Conservation (phyloP, 2,888 invertebrate species). For the Blomia tropicalis region DNA sequence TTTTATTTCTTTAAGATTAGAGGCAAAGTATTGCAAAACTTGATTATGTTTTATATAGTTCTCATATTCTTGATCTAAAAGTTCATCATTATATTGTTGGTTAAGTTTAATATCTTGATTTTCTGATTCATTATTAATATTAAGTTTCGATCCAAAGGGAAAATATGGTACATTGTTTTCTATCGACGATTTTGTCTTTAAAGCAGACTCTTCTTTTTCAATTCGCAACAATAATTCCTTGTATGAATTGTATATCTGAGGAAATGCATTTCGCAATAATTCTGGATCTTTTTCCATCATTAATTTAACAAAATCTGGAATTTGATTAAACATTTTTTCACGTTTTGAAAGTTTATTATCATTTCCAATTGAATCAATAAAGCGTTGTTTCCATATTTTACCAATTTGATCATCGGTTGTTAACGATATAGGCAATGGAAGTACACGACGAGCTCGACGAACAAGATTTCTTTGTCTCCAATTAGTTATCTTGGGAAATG, state of each 20-base stretch:
- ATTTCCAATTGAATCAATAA: conserved; percentile 4
- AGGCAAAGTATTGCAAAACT: conserved; percentile 24
- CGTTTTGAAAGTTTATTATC: neutral
- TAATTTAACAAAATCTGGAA: conserved; percentile 17
- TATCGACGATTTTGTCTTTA: no score
- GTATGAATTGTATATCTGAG: conserved; percentile 6
- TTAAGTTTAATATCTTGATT: neutral
- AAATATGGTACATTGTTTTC: conserved; percentile 7
- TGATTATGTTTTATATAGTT: conserved; percentile 25
- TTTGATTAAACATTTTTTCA: neutral
- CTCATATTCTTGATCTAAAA: conserved; percentile 25
- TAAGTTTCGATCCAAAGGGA: neutral
- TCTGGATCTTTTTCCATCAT: conserved; percentile 17
- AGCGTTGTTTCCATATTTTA: conserved; percentile 22
- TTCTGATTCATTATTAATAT: neutral
- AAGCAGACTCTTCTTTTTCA: neutral
- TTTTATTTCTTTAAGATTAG: neutral
- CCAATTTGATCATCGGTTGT: conserved; percentile 24
- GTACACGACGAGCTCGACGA: conserved; percentile 9
- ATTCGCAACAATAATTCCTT: neutral
- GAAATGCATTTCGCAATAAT: neutral
- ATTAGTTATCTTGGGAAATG: conserved; percentile 17
- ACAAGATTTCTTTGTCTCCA: conserved; percentile 23
- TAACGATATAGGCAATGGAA: conserved; percentile 25
- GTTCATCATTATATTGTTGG: neutral